These are phyloP conservation scores for Melanerpes formicivorus DNA, from an alignment of 2,113 vertebrate species.

Conservation along the genomic window DNA sequence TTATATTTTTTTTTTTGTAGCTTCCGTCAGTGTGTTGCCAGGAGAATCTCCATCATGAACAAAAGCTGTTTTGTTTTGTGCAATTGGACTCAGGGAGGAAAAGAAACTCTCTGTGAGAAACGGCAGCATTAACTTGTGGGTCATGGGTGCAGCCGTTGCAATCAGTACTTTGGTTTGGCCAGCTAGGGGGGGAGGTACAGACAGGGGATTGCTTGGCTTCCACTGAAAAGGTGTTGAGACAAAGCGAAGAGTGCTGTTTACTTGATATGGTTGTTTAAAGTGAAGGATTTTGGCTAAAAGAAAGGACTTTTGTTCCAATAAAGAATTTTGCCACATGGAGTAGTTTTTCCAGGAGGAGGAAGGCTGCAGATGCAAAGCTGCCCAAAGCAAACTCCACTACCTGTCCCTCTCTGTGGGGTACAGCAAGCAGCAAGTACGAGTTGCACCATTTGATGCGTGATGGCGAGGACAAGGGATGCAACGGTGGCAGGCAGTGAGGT, in stretches of 20 bases:
- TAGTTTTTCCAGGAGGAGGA: not conserved
- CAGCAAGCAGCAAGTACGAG: not conserved
- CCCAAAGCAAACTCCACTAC: not conserved
- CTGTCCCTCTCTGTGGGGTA: accelerated
- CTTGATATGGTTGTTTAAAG: not conserved
- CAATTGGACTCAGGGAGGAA: not conserved
- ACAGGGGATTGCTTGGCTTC: not conserved
- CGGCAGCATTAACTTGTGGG: accelerated
- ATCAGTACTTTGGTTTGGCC: not conserved
- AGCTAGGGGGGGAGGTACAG: not conserved
- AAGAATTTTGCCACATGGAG: not conserved
- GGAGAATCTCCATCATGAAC: not conserved
- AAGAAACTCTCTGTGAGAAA: not conserved
- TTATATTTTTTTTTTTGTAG: not conserved
- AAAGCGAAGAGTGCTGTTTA: not conserved
- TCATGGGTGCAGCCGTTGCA: accelerated
- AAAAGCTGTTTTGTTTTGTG: slow-evolving; percentile 40
- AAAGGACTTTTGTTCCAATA: not conserved
- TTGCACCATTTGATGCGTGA: accelerated
- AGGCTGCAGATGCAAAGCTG: not conserved
- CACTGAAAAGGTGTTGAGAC: accelerated
- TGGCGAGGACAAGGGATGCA: not conserved
- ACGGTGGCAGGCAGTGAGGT: accelerated
- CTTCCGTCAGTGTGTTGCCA: slow-evolving; percentile 22
- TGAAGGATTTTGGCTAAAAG: not conserved